Evolutionary conservation across 23 tunicate species (phyloP), one percentile per base, ranked within the genome.

Genomic region (Styela clava): DNA sequence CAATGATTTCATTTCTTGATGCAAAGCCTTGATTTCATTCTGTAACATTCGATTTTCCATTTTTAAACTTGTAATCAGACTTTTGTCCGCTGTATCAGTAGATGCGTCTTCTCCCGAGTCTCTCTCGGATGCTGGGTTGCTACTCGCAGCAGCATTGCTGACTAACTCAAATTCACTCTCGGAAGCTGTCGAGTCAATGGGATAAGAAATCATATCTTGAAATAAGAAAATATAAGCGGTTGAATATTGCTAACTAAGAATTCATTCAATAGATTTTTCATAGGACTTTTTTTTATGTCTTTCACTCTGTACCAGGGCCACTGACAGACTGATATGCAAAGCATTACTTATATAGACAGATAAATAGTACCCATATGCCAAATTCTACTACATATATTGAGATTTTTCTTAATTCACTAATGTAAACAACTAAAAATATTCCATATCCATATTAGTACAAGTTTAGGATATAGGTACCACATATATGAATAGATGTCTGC

Each of bases 131-230:
- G 81, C 62, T 7, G 52, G 62, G 0, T 52, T 44, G 19, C 84
- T 81, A 0, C 82, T 81, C 29, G 86, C 79, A 19, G 87, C 87
- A 27, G 88, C 64, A 78, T 88, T 89, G 56, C 91, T 88, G 36
- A 91, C 90, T 87, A 91, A 77, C 73, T 91, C 97, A 82, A 91
- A 91, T 76, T 91, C 97, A 76, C 97, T 91, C 63, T 91, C 97
- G 1, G 97, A 91, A 22, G 97, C 87, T 65, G 95, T 89, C 22
- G 92, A 87, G 69, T 89, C 95, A 20, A 87, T 63, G 2, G 82
- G 95, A 81, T 83, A 79, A 21, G 86, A 82, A 16, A 81, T 63
- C 7, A 72, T 77, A 81, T 89, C 89, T 89, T 52, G 0, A 79
- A 44, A 1, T n/a, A 83, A 19, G 37, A 69, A 44, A 44, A 44